These are phyloP conservation scores for Caiman crocodilus DNA, from an alignment of 2,797 vertebrate species.

Conservation along the genomic window DNA sequence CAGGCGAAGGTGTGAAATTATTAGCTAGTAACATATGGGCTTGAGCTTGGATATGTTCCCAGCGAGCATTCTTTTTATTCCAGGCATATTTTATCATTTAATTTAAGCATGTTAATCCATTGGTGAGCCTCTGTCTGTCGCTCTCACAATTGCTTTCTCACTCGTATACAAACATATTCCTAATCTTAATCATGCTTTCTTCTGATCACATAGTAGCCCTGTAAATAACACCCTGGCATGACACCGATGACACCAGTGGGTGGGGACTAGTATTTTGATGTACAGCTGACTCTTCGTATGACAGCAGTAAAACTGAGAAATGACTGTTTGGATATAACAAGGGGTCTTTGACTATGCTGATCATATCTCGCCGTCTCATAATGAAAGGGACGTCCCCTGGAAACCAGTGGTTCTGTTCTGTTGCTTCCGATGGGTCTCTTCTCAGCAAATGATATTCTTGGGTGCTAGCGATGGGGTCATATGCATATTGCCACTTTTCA, in stretches of 20 bases:
- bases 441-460: neutral
- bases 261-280: neutral
- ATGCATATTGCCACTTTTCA: neutral
- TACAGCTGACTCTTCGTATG: constrained; percentile 43
- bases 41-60: constrained; percentile 62
- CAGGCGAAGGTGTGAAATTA: constrained; percentile 67
- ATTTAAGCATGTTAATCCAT: constrained; percentile 57
- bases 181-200: constrained; percentile 23
- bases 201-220: constrained; percentile 19
- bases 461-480: neutral
- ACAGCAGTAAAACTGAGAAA: constrained; percentile 50
- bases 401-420: neutral
- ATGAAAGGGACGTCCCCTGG: constrained; percentile 27
- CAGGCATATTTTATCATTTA: constrained; percentile 68
- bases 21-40: constrained; percentile 72
- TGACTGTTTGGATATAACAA: constrained; percentile 47
- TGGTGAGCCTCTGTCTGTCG: constrained; percentile 34
- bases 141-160: neutral
- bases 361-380: constrained; percentile 13
- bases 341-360: constrained; percentile 10
- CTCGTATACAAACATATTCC: neutral
- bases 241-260: constrained; percentile 26
- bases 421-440: neutral
- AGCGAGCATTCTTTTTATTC: constrained; percentile 46
- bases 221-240: constrained; percentile 38